Conservation (phyloP, 1,140 invertebrate species). For the Euschistus heros region DNA sequence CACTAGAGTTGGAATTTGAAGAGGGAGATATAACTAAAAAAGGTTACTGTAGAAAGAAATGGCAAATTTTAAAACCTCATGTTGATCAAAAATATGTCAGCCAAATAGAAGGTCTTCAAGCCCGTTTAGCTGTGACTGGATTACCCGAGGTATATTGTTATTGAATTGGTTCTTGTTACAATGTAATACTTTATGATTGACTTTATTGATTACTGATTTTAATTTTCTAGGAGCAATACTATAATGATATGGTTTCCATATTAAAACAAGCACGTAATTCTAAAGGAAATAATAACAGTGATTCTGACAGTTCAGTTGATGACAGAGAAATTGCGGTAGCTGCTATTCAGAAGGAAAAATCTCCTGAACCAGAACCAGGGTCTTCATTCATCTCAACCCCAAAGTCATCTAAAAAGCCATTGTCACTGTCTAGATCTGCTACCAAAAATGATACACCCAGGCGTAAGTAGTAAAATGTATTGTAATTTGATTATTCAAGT, state of each 20-base stretch:
- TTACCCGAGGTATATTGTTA: not conserved
- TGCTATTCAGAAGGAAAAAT: not conserved
- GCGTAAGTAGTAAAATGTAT: too few species aligned
- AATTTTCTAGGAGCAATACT: slow-evolving; percentile 13
- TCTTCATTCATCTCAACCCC: not conserved
- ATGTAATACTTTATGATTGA: not conserved
- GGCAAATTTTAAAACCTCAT: slow-evolving; percentile 29
- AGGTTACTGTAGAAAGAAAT: slow-evolving; percentile 30
- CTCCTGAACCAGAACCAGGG: not conserved
- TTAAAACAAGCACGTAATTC: slow-evolving; percentile 13
- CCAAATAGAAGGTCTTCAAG: slow-evolving; percentile 21
- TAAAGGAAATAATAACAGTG: not conserved
- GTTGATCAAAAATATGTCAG: slow-evolving; percentile 19
- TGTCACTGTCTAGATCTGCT: not conserved
- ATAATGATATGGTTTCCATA: slow-evolving; percentile 5
- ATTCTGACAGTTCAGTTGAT: slow-evolving; percentile 10
- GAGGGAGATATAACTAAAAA: slow-evolving; percentile 30
- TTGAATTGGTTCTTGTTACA: not conserved
- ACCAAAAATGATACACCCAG: too few species aligned
- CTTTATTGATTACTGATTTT: not conserved
- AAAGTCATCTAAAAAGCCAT: not conserved
- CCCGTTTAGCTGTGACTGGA: not conserved
- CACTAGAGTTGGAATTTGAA: slow-evolving; percentile 26
- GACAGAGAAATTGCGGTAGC: slow-evolving; percentile 8
- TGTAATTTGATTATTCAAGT: too few species aligned